Evolutionary conservation across 2,113 vertebrate species (phyloP).

Genomic region (Tachysurus vachellii): DNA sequence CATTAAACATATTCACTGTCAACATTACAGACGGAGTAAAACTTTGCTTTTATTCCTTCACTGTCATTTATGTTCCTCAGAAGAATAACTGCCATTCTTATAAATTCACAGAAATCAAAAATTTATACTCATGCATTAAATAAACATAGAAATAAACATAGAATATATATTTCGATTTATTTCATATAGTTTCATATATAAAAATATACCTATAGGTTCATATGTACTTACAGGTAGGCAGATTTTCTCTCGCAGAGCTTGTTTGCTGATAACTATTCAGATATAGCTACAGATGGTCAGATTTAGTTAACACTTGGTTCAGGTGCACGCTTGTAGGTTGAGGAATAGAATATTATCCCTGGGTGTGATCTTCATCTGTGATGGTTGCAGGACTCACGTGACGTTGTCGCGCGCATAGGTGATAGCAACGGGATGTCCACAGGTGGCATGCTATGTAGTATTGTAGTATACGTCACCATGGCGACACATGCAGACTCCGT

Average conservation of each 20-base stretch:
- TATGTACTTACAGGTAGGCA: slow-evolving; percentile 6
- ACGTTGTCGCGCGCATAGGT: not conserved
- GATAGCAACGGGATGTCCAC: not conserved
- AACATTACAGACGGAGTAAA: not conserved
- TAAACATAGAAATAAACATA: too few species aligned
- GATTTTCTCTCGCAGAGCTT: not conserved
- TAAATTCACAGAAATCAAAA: too few species aligned
- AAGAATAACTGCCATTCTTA: not conserved
- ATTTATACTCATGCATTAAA: too few species aligned
- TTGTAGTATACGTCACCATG: not conserved
- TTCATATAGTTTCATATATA: too few species aligned
- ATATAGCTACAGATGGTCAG: not conserved
- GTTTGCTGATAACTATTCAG: not conserved
- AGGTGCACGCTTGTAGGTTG: not conserved
- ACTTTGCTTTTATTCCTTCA: not conserved
- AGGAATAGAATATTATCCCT: not conserved
- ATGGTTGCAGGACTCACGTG: not conserved
- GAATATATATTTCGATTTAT: too few species aligned
- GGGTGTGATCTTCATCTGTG: not conserved
- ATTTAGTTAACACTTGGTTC: not conserved
- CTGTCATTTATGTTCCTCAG: not conserved
- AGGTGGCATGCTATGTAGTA: not conserved
- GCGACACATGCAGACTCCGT: not conserved
- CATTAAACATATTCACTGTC: not conserved
- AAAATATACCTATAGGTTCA: not conserved